Evolutionary conservation across 37 sponge, comb jelly and placozoan species (phyloP), one percentile per base, ranked within the genome.

Genomic region (Agelas oroides): DNA sequence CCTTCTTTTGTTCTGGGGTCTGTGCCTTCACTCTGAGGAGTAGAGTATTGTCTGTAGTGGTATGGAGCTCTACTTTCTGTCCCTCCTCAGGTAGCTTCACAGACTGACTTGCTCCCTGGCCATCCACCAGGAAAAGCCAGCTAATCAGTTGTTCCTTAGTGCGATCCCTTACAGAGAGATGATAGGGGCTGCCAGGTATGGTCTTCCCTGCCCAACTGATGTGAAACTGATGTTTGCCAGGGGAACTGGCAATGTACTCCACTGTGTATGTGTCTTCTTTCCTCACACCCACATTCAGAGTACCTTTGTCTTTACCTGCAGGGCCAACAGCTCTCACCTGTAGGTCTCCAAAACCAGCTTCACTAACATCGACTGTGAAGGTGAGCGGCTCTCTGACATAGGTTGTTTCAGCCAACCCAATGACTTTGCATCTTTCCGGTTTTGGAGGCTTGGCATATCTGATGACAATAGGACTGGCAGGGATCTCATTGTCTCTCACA

Each of bases 391-490:
- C 75, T 23, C 77, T 78, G 14, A 87, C 55, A 20, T 40, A 59
- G 79, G 33, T 59, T 52, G 41, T 70, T 1, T 63, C 38, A 14
- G 57, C 62, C 19, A 83, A 23, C 5, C 69, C 71, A n/a, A 41
- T 21, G 41, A 92, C 78, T 41, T 65, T 79, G n/a, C 83, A 84
- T n/a, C 63, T 67, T 58, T 69, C 82, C 37, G 95, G 94, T 54
- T 75, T 82, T 24, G 88, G 75, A 0, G 94, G 94, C 21, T 54
- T 38, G 21, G 68, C 61, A 24, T 87, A 87, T 55, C 79, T 79
- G 20, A 96, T 63, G 46, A 86, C 73, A 35, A 87, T 81, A 1
- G 96, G 96, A 61, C 91, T 90, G 16, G 78, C 78, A 13, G 75
- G 30, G 2, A 93, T 53, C 54, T 96, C 88, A 36, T 80, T 80